Percentiles rank a stretch among this genome's conserved stretches.
Conservation (phyloP, 2,888 invertebrate species). For the Tenthredo mesomela region DNA sequence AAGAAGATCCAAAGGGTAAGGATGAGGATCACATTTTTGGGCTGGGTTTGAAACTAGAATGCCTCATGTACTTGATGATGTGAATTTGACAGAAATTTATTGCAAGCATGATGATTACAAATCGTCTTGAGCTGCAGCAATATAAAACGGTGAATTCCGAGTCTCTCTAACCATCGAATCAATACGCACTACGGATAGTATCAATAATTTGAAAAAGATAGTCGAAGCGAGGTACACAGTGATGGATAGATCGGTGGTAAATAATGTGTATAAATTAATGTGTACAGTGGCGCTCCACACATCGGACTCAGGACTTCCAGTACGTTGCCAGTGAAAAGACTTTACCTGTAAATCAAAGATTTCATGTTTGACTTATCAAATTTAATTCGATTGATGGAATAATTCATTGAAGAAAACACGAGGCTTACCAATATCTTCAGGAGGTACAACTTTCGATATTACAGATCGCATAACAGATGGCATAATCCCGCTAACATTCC, state of each 20-base stretch:
- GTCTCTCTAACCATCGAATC: background rate
- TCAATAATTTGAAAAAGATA: slow-evolving; percentile 55
- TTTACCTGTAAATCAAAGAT: slow-evolving; percentile 78
- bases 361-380: background rate
- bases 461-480: slow-evolving; percentile 82
- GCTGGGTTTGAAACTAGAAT: too few relatives aligned
- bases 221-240: slow-evolving; percentile 69
- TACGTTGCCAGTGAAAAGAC: slow-evolving; percentile 84
- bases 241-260: slow-evolving; percentile 72
- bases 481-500: slow-evolving; percentile 80
- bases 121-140: background rate
- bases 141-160: background rate
- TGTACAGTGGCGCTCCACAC: slow-evolving; percentile 83
- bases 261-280: slow-evolving; percentile 80
- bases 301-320: slow-evolving; percentile 84
- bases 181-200: background rate
- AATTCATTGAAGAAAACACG: background rate
- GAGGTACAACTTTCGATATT: slow-evolving; percentile 82
- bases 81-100: background rate
- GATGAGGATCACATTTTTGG: too few relatives aligned
- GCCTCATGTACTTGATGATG: too few relatives aligned
- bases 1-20: too few relatives aligned
- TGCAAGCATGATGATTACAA: background rate
- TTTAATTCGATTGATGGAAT: background rate
- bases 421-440: slow-evolving; percentile 80